A percentile compares a stretch with the other conserved stretches of the same genome.
Conservation (phyloP, 2,797 vertebrate genomes). For the Chaenodraco wilsoni region DNA sequence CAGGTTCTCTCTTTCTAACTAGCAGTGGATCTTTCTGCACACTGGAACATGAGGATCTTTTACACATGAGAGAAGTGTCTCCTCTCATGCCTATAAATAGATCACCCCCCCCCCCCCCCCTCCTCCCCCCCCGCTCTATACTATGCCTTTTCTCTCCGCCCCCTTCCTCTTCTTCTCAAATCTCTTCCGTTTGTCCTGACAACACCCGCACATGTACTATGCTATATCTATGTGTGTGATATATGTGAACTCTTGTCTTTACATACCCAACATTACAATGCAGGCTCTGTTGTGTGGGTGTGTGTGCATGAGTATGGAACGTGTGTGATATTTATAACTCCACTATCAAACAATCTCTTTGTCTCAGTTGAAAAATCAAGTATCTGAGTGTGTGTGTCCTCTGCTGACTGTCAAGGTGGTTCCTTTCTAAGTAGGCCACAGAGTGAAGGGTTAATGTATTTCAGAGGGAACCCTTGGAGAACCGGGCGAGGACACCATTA, state of each 20-base stretch:
- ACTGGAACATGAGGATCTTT: slow-evolving; percentile 21
- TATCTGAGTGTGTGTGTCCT: slow-evolving; percentile 53
- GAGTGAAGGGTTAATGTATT: slow-evolving; percentile 73
- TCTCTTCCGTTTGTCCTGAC: slow-evolving; percentile 32
- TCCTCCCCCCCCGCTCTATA: slow-evolving; percentile 39
- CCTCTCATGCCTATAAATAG: slow-evolving; percentile 55
- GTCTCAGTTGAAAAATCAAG: slow-evolving; percentile 51
- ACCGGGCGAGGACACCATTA: slow-evolving; percentile 61
- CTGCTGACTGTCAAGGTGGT: slow-evolving; percentile 68
- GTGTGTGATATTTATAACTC: slow-evolving; percentile 67
- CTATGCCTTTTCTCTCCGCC: slow-evolving; percentile 31
- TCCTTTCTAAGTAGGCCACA: slow-evolving; percentile 68
- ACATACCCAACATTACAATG: not conserved
- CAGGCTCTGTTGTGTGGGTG: not conserved
- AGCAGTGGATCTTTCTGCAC: not conserved
- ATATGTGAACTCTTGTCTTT: no score
- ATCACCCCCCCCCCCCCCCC: slow-evolving; percentile 46
- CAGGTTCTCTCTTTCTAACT: not conserved
- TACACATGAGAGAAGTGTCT: slow-evolving; percentile 30
- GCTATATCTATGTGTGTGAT: no score
- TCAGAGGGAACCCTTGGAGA: slow-evolving; percentile 71
- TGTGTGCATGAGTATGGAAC: slow-evolving; percentile 29
- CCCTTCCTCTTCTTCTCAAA: slow-evolving; percentile 11
- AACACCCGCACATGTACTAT: slow-evolving; percentile 7
- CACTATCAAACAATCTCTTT: slow-evolving; percentile 67